phyloP scores from a whole-genome alignment of 2,888 invertebrate genomes.

The Elegia similella region DNA sequence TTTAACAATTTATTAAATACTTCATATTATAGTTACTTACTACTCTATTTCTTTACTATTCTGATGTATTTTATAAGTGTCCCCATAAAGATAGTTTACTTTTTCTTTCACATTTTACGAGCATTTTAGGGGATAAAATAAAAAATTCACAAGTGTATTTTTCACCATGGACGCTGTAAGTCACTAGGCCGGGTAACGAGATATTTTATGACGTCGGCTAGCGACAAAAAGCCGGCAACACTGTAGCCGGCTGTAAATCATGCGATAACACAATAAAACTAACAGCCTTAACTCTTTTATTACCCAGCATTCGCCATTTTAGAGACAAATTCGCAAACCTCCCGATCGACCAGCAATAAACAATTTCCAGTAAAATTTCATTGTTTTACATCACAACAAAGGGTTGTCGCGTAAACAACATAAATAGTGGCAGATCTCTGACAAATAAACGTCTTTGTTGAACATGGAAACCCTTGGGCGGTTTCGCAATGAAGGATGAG shows the following conservation, averaged over 20 bases:
- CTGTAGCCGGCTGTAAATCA: constrained; percentile 29
- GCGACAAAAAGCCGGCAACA: constrained; percentile 17
- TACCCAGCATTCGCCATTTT: constrained; percentile 25
- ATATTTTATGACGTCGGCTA: constrained; percentile 16
- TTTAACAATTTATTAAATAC: no score
- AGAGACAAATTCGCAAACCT: constrained; percentile 31
- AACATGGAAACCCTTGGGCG: constrained; percentile 41
- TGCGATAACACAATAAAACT: constrained; percentile 34
- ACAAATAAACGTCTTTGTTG: constrained; percentile 47
- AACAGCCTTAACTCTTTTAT: constrained; percentile 32
- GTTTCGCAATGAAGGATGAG: constrained; percentile 58
- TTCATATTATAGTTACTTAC: no score
- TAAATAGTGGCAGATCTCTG: constrained; percentile 51
- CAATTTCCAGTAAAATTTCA: constrained; percentile 46
- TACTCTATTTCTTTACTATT: no score
- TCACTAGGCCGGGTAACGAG: constrained; percentile 13
- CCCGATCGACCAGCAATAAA: constrained; percentile 49
- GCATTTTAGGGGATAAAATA: constrained; percentile 8
- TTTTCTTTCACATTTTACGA: background rate
- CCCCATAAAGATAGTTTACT: background rate
- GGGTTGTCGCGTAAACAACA: constrained; percentile 55
- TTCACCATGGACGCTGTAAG: background rate
- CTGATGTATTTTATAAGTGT: no score
- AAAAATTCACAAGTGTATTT: constrained; percentile 10
- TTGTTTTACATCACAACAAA: constrained; percentile 52